These are phyloP conservation scores for Nycteola revayana DNA, from an alignment of 2,888 invertebrate species.

Conservation along the genomic window DNA sequence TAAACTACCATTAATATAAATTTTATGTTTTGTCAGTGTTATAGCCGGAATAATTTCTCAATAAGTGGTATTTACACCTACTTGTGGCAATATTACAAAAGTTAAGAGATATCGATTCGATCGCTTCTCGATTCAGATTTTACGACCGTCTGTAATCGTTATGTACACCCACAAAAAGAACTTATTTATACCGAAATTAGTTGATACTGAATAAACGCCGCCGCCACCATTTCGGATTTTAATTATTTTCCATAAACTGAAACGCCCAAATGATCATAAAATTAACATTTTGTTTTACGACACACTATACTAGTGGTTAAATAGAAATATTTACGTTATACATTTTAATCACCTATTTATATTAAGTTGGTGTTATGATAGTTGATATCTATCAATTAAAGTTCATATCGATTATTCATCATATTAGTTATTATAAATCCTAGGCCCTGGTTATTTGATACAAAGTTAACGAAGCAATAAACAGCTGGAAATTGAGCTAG, in stretches of 20 bases:
- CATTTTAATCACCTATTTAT: constrained; percentile 8
- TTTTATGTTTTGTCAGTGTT: constrained; percentile 21
- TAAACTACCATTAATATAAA: constrained; percentile 30
- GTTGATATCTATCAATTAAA: no score
- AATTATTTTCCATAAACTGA: constrained; percentile 38
- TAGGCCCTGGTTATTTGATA: no score
- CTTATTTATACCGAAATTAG: constrained; percentile 35
- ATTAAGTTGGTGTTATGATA: background rate
- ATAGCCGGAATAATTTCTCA: constrained; percentile 26
- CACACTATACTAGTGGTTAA: constrained; percentile 12
- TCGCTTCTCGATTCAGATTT: constrained; percentile 16
- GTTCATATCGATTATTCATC: no score
- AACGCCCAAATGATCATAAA: constrained; percentile 31
- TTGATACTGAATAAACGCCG: constrained; percentile 28
- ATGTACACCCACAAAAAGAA: constrained; percentile 26
- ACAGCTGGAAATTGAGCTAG: no score
- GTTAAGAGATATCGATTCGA: constrained; percentile 11
- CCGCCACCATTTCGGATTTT: constrained; percentile 24
- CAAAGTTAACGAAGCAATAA: no score
- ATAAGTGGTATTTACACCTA: constrained; percentile 30
- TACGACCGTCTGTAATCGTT: constrained; percentile 10
- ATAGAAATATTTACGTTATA: constrained; percentile 9
- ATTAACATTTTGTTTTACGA: constrained; percentile 32
- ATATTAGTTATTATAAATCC: no score
- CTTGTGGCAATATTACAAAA: constrained; percentile 13